A percentile compares a stretch with the other conserved stretches of the same genome.
Evolutionary conservation across 2,888 invertebrate genomes (phyloP).

Genomic region (Eupithecia abbreviata): DNA sequence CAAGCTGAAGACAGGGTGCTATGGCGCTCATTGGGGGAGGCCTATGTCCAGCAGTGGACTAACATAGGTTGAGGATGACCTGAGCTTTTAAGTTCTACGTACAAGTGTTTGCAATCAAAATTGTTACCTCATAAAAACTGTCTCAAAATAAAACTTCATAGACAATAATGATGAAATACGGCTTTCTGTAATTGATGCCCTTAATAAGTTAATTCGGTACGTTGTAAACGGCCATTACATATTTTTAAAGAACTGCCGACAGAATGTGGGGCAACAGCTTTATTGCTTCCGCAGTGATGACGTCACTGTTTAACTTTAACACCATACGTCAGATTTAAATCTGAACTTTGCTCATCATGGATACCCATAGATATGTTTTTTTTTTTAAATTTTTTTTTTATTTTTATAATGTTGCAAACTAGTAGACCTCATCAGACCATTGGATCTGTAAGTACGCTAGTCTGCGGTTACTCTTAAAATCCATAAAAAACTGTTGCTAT

Average conservation of each 20-base stretch:
- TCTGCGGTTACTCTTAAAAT: too few species aligned
- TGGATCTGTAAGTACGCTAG: too few species aligned
- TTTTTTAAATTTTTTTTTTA: too few species aligned
- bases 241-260: conserved; percentile 59
- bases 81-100: not conserved
- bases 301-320: conserved; percentile 24
- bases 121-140: conserved; percentile 10
- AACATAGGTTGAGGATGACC: too few species aligned
- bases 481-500: too few species aligned
- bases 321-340: not conserved
- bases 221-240: conserved; percentile 50
- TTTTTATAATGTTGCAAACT: too few species aligned
- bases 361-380: not conserved
- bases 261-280: conserved; percentile 48
- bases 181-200: conserved; percentile 51
- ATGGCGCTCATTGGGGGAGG: too few species aligned
- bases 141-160: conserved; percentile 38
- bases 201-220: conserved; percentile 66
- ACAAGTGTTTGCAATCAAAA: not conserved
- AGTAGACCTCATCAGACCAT: too few species aligned
- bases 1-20: too few species aligned
- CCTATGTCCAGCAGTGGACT: too few species aligned
- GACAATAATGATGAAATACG: conserved; percentile 58
- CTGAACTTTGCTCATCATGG: not conserved
- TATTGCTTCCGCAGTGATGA: conserved; percentile 62